These are phyloP conservation scores for Diaprepes abbreviatus DNA, from an alignment of 2,888 invertebrate genomes.

Conservation along the genomic window DNA sequence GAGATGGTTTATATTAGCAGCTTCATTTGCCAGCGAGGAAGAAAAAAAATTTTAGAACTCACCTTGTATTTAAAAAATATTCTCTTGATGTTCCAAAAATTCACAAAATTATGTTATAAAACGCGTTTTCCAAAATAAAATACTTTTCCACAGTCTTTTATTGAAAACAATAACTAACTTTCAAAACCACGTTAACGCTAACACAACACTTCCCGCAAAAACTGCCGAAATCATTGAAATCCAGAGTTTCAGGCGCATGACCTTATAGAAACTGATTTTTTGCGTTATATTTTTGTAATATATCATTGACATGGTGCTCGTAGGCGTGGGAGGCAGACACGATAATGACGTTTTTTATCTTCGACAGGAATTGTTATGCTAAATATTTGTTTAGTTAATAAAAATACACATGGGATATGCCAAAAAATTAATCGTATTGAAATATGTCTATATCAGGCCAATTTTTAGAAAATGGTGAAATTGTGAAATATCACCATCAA, in stretches of 20 bases:
- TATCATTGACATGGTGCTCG: conserved; percentile 26
- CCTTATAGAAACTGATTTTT: conserved; percentile 32
- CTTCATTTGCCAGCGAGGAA: too few species aligned
- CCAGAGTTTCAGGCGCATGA: conserved; percentile 37
- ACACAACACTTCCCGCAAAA: conserved; percentile 13
- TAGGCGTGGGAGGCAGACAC: conserved; percentile 22
- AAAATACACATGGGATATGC: neutral
- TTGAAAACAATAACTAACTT: too few species aligned
- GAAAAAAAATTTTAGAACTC: too few species aligned
- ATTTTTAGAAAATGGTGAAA: too few species aligned
- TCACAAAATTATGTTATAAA: too few species aligned
- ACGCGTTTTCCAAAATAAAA: too few species aligned
- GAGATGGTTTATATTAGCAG: too few species aligned
- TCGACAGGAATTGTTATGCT: neutral
- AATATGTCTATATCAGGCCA: too few species aligned
- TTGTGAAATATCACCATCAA: too few species aligned
- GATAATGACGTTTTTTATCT: conserved; percentile 5
- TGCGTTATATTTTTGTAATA: conserved; percentile 36
- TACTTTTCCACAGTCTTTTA: too few species aligned
- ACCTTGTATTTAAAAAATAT: too few species aligned
- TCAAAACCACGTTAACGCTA: neutral
- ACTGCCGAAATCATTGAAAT: conserved; percentile 24
- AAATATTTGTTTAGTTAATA: neutral
- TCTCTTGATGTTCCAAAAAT: too few species aligned
- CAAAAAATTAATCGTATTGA: neutral